A percentile compares a stretch with the other conserved stretches of the same genome.
Conservation (phyloP, 2,113 vertebrate species). For the Ailurus styani region DNA sequence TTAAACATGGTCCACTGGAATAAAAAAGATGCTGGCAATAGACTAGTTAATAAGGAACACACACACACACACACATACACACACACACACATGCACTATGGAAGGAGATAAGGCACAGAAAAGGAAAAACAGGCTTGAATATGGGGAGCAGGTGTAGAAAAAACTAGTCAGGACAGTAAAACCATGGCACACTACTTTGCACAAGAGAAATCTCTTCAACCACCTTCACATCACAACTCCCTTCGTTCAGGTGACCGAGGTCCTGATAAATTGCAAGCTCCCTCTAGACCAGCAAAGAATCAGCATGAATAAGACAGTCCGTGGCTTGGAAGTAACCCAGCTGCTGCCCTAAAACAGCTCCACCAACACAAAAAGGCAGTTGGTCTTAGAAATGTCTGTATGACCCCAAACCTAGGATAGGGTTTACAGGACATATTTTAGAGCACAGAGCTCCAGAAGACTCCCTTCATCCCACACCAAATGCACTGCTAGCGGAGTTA, state of each 20-base stretch:
- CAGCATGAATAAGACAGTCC: no score
- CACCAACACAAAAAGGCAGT: no score
- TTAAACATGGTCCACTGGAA: rapidly evolving
- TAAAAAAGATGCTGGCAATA: rapidly evolving
- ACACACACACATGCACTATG: not conserved
- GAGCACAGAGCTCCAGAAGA: rapidly evolving
- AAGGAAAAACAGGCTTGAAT: not conserved
- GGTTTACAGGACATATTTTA: not conserved
- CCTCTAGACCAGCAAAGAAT: not conserved
- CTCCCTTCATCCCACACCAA: no score
- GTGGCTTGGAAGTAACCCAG: not conserved
- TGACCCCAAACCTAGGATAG: rapidly evolving
- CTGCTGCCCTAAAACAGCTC: rapidly evolving
- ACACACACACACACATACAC: no score
- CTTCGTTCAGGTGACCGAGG: rapidly evolving
- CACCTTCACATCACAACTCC: not conserved
- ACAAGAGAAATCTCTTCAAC: not conserved
- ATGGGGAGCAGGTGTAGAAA: not conserved
- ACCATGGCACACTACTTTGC: no score
- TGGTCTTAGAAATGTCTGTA: not conserved
- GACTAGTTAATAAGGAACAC: rapidly evolving
- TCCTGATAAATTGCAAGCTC: not conserved
- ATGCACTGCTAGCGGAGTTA: not conserved
- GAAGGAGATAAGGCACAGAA: not conserved
- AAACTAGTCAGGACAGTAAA: not conserved